These are phyloP conservation scores for Cenopis cana DNA, from an alignment of 2,888 invertebrate genomes.

Conservation along the genomic window DNA sequence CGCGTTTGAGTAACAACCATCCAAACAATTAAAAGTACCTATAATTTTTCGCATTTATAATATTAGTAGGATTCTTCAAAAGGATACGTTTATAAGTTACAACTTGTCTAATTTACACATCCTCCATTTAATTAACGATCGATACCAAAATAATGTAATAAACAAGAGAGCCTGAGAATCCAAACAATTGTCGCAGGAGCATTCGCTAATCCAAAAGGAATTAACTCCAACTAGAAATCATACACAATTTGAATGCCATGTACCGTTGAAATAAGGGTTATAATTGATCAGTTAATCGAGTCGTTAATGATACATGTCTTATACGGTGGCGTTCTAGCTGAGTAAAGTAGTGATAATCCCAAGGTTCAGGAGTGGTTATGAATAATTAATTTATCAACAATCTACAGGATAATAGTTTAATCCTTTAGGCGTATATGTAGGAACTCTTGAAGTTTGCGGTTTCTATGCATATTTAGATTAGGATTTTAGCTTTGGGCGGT, in stretches of 20 bases:
- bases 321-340: not conserved
- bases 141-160: slow-evolving; percentile 23
- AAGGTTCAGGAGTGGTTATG: slow-evolving; percentile 5
- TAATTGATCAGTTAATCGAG: not conserved
- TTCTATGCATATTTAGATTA: slow-evolving; percentile 11
- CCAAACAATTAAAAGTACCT: too few relatives aligned
- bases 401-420: slow-evolving; percentile 28
- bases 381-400: slow-evolving; percentile 29
- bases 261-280: not conserved
- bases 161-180: slow-evolving; percentile 4
- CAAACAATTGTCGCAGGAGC: not conserved
- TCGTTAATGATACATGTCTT: not conserved
- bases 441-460: not conserved
- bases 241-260: not conserved
- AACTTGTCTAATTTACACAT: not conserved
- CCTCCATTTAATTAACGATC: not conserved
- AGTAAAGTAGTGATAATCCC: slow-evolving; percentile 1
- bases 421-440: slow-evolving; percentile 10
- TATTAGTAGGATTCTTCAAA: too few relatives aligned
- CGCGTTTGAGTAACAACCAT: too few relatives aligned
- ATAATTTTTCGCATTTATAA: too few relatives aligned
- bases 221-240: not conserved
- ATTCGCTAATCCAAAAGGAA: not conserved
- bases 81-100: too few relatives aligned
- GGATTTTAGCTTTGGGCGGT: not conserved